These are phyloP conservation scores for Paracanthobrama guichenoti DNA, from an alignment of 2,113 vertebrate species.

Conservation along the genomic window DNA sequence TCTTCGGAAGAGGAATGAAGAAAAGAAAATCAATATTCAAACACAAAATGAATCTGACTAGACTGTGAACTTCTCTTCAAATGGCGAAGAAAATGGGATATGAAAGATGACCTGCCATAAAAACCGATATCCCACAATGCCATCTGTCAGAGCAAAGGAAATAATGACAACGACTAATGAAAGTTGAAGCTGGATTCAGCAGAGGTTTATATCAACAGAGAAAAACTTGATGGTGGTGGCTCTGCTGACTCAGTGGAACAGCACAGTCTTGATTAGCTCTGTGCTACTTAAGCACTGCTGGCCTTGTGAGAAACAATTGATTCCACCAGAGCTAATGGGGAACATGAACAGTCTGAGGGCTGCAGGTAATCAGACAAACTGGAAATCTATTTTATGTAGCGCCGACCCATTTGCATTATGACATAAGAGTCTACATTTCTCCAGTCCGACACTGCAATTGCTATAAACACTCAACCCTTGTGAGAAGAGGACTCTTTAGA, in stretches of 20 bases:
- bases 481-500: no score
- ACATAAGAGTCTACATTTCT: slow-evolving; percentile 36
- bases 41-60: slow-evolving; percentile 79
- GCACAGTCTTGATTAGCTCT: slow-evolving; percentile 53
- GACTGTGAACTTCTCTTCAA: slow-evolving; percentile 76
- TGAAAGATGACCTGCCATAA: slow-evolving; percentile 79
- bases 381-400: slow-evolving; percentile 51
- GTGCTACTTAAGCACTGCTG: slow-evolving; percentile 50
- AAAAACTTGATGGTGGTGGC: slow-evolving; percentile 40
- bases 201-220: slow-evolving; percentile 71
- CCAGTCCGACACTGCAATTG: neutral
- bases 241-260: slow-evolving; percentile 70
- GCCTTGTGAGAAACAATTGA: slow-evolving; percentile 45
- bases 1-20: slow-evolving; percentile 30
- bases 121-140: slow-evolving; percentile 78
- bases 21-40: slow-evolving; percentile 75
- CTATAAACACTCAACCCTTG: neutral
- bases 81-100: slow-evolving; percentile 78
- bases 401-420: slow-evolving; percentile 18
- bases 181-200: slow-evolving; percentile 72
- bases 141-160: slow-evolving; percentile 74
- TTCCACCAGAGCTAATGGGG: slow-evolving; percentile 43
- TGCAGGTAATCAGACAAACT: slow-evolving; percentile 52
- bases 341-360: slow-evolving; percentile 25
- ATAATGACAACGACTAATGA: slow-evolving; percentile 77